Evolutionary conservation across 2,888 invertebrate species (phyloP), one percentile per base, ranked within the genome.

Genomic region (Spilosoma lubricipeda): DNA sequence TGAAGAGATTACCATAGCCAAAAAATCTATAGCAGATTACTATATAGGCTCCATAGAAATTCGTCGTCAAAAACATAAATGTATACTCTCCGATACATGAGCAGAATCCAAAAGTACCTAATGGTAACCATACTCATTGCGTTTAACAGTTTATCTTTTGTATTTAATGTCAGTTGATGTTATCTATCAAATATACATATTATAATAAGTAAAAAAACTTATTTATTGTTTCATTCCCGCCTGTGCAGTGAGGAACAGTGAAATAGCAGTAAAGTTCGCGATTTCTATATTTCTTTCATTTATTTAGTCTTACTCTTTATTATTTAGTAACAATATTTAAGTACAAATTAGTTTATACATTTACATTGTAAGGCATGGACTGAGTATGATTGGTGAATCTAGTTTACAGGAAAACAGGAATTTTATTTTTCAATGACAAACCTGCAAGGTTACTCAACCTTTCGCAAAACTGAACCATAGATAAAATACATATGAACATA

Each of bases 251-350:
- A 59, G 27, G 1, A 27, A n/a, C 63, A 63, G 4, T 4, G 30
- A 30, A 63, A 63, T 59, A 18, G 15, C 5, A 30, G 8, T 15
- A 20, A 45, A 3, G 20, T 45, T 18, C 9, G 23, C 5, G 27
- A 13, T 8, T 67, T 67, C 20, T 42, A 67, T 67, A 5, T 2
- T 33, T 67, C 42, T 33, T 67, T 30, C 11, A 23, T 27, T 72
- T 59, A 66, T 48, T 69, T 76, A 67, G 30, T 48, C 36, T 72
- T 52, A 64, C 64, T 76, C 66, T 70, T 72, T 30, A 67, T 64
- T 73, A 71, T 67, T 69, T 74, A 74, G 42, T 76, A 71, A 65
- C n/a, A 39, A 67, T 68, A 48, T 64, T 71, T 70, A 68, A 15
- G 2, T 73, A 66, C 64, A 69, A 71, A 69, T 73, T 71, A 71